Evolutionary conservation across 2,888 invertebrate genomes (phyloP), one percentile per base, ranked within the genome.

Genomic region (Synergus itoensis): DNA sequence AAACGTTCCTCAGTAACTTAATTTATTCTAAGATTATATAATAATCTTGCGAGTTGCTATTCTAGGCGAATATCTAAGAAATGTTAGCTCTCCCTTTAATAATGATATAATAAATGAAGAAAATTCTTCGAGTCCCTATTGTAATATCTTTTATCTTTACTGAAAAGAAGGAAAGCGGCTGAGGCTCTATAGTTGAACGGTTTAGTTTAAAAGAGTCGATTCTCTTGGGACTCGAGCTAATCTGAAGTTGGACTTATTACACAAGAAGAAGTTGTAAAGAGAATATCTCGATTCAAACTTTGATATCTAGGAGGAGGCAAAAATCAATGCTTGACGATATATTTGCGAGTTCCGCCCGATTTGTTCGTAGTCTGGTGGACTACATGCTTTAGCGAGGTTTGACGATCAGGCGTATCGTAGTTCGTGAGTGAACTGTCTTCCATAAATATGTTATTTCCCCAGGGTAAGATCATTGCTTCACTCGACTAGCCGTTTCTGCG

Each of bases 381-480:
- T 21, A 60, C 21, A 21, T 60, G 21, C 73, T 73, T 73, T 48
- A 48, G 53, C 53, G 48, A 28, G 73, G 48, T 73, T 73, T 73
- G 73, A 73, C 73, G 73, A 73, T 73, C n/a, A 48, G 53, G 40
- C 8, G 53, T 73, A 73, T 73, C 73, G 73, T 48, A 36, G 48
- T 73, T 73, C 36, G 73, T 53, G 73, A 73, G 73, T 73, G 73
- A 73, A 48, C 73, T 73, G 73, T 48, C 73, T 73, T 73, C 73
- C 73, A 73, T 73, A 73, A 73, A 73, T 73, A 73, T 73, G 73
- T 73, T 73, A 73, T 73, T 73, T 73, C 73, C 73, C 73, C 53
- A 16, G 73, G 53, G 73, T 36, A n/a, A 73, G 73, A 73, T 73
- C 73, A 73, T 73, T 73, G 73, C 73, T 73, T 53, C n/a, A 73